Evolutionary conservation across 2,888 invertebrate species (phyloP).

Genomic region (Aquatica leii): DNA sequence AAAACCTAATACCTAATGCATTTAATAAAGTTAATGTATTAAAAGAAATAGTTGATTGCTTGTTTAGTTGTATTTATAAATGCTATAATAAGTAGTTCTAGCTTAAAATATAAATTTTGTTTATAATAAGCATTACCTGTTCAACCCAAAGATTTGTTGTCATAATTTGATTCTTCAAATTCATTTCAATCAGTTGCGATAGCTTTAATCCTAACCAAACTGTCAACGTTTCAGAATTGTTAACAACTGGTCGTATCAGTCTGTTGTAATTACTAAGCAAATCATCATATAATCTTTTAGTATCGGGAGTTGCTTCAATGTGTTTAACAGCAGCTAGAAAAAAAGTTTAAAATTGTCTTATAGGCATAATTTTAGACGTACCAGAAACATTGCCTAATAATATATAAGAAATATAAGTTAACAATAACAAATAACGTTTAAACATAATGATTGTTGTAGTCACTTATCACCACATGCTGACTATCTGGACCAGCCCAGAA

Average conservation of each 20-base stretch:
- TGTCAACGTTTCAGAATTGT: conserved; percentile 90
- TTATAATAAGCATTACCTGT: conserved; percentile 72
- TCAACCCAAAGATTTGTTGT: conserved; percentile 95
- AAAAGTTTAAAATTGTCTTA: not conserved
- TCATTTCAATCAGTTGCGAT: conserved; percentile 91
- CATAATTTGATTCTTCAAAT: conserved; percentile 93
- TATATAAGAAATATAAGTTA: conserved; percentile 27
- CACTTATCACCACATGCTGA: conserved; percentile 17
- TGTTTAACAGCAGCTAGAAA: conserved; percentile 56
- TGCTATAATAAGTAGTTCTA: no score
- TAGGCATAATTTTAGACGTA: conserved; percentile 28
- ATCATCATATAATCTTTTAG: conserved; percentile 95
- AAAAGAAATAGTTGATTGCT: no score
- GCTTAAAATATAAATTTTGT: not conserved
- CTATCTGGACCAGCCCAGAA: conserved; percentile 43
- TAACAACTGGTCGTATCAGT: conserved; percentile 90
- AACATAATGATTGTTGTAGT: conserved; percentile 22
- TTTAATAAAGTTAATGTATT: no score
- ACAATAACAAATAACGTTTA: conserved; percentile 29
- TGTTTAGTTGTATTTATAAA: no score
- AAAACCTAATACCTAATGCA: no score
- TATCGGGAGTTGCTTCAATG: conserved; percentile 88
- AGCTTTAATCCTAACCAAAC: conserved; percentile 91
- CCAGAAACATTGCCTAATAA: conserved; percentile 44
- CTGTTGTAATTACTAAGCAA: conserved; percentile 95